Percentiles rank a stretch among this genome's conserved stretches.
Conservation (phyloP, 2,797 vertebrate genomes). For the Onychomys arenicola region DNA sequence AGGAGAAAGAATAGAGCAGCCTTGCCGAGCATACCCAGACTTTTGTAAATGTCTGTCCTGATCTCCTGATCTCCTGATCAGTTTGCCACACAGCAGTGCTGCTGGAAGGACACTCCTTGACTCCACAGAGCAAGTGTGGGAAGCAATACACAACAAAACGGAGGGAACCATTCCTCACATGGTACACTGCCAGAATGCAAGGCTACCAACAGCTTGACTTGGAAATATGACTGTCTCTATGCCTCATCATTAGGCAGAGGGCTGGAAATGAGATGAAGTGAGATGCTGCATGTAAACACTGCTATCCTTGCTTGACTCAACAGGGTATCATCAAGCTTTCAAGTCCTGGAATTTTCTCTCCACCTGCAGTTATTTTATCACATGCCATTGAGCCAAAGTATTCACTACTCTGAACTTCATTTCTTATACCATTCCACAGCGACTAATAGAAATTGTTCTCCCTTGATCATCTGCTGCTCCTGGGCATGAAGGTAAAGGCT, state of each 20-base stretch:
- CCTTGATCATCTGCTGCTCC: background rate
- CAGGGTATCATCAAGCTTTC: background rate
- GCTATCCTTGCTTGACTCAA: background rate
- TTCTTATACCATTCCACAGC: background rate
- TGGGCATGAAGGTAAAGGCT: background rate
- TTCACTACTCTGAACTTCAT: background rate
- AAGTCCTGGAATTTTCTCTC: background rate
- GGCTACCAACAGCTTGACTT: background rate
- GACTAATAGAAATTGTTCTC: background rate
- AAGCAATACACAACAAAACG: background rate
- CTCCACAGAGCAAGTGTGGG: accelerated
- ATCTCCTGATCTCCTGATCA: background rate
- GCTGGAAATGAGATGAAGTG: background rate
- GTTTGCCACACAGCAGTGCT: too few species aligned
- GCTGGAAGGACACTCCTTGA: background rate
- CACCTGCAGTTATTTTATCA: background rate
- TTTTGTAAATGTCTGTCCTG: background rate
- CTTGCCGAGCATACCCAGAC: background rate
- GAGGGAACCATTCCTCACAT: background rate
- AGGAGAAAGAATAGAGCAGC: background rate
- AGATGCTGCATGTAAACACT: background rate
- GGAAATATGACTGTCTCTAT: background rate
- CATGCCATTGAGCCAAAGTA: background rate
- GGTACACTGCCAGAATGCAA: background rate
- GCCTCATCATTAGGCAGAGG: background rate